Evolutionary conservation across 2,888 invertebrate species (phyloP), one percentile per base, ranked within the genome.

Genomic region (Endotricha flammealis): DNA sequence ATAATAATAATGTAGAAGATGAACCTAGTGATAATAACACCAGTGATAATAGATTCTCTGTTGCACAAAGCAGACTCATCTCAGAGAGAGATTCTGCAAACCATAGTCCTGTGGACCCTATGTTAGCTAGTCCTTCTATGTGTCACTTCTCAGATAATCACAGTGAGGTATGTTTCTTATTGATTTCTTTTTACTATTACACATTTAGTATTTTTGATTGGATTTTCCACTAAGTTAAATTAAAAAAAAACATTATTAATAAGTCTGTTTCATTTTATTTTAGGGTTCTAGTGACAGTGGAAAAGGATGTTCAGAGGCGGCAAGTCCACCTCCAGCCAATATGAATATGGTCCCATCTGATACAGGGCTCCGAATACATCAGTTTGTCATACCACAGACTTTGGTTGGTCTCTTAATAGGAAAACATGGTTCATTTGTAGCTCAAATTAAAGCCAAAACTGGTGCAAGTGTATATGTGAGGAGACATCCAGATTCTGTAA

Each of bases 361-460:
- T 44, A 63, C 74, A 24, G 83, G 85, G 4, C 71, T 89, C 48
- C 80, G 86, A 52, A 83, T 85, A 78, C 92, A 92, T 65, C 92
- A 95, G 66, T 95, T 95, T 78, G 81, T 91, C 49, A 90, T 95
- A 62, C 92, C 92, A 25, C 91, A 92, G 63, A 80, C 87, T 38
- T 82, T 96, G 46, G 95, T 96, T 40, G 97, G 97, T 10, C 90
- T 93, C 39, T 87, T 98, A 51, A 97, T 97, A 70, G 98, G 98
- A 24, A 91, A 91, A 56, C 90, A 91, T 53, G 96, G 96, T 27
- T 85, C 89, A 24, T 93, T 93, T 77, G 92, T 98, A n/a, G 92
- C 92, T 47, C 90, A 90, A 59, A 93, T 95, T 48, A 94, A 94
- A 70, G 85, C 90, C 16, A 91, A 92, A 67, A 93, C 95, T 1